Evolutionary conservation across 2,113 vertebrate genomes (phyloP).

Genomic region (Ramphastos sulfuratus): DNA sequence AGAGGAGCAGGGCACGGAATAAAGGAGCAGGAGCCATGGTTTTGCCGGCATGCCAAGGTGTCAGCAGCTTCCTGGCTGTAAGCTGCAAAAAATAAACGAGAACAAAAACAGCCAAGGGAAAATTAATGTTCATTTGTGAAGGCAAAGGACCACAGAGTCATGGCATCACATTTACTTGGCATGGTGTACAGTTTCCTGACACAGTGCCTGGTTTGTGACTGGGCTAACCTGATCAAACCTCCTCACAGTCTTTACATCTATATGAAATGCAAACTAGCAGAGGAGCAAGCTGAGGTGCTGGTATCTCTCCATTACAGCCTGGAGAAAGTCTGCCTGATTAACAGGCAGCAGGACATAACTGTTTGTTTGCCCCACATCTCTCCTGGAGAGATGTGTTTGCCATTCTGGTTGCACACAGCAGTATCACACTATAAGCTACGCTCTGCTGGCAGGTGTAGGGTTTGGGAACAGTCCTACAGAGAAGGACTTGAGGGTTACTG

Average conservation of each 20-base stretch:
- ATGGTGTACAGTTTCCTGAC: neutral
- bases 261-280: neutral
- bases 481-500: too few relatives aligned
- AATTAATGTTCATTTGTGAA: neutral
- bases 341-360: neutral
- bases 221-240: neutral
- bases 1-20: neutral
- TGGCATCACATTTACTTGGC: accelerated
- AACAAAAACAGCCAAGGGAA: neutral
- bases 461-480: too few relatives aligned
- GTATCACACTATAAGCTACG: too few relatives aligned
- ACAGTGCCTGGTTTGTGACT: neutral
- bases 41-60: neutral
- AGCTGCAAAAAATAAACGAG: neutral
- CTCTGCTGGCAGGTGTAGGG: too few relatives aligned
- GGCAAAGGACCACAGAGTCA: neutral
- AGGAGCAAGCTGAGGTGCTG: neutral
- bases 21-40: slow-evolving; percentile 2
- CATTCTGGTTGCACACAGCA: neutral
- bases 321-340: neutral
- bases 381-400: neutral
- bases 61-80: slow-evolving; percentile 15
- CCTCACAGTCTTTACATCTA: neutral
- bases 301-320: neutral
- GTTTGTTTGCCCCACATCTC: neutral